Percentiles rank a stretch among this genome's conserved stretches.
These are phyloP conservation scores for Muscidifurax raptorellus DNA, from an alignment of 1,140 invertebrate genomes.

Conservation along the genomic window DNA sequence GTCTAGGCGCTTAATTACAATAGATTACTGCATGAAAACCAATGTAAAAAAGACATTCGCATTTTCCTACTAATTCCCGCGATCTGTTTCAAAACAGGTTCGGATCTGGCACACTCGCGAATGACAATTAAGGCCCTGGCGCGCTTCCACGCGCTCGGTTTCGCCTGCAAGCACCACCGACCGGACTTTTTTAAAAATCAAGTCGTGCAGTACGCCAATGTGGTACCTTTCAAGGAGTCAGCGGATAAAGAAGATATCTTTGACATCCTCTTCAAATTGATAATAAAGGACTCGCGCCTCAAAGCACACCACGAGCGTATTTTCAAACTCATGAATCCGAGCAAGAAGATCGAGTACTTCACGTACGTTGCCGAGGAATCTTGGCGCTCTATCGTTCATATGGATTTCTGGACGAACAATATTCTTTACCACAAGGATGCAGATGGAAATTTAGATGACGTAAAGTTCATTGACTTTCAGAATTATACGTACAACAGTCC, in stretches of 20 bases:
- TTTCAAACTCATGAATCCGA: background rate
- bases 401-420: constrained; percentile 78
- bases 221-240: background rate
- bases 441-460: constrained; percentile 60
- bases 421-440: constrained; percentile 68
- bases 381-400: constrained; percentile 72
- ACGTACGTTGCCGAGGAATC: constrained; percentile 45
- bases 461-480: constrained; percentile 79
- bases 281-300: constrained; percentile 18
- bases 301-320: background rate
- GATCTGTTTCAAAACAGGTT: constrained; percentile 59
- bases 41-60: constrained; percentile 49
- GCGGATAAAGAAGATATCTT: background rate
- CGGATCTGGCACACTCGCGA: constrained; percentile 74
- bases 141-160: constrained; percentile 77
- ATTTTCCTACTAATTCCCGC: constrained; percentile 60
- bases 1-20: no score
- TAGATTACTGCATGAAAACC: no score
- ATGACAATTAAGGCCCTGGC: constrained; percentile 75
- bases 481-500: constrained; percentile 73
- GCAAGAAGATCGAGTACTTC: background rate
- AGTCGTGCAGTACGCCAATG: constrained; percentile 54
- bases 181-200: constrained; percentile 72
- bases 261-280: background rate
- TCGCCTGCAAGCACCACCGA: constrained; percentile 76